Evolutionary conservation across 2,113 vertebrate genomes (phyloP), one percentile per base, ranked within the genome.

Genomic region (Nymphicus hollandicus): DNA sequence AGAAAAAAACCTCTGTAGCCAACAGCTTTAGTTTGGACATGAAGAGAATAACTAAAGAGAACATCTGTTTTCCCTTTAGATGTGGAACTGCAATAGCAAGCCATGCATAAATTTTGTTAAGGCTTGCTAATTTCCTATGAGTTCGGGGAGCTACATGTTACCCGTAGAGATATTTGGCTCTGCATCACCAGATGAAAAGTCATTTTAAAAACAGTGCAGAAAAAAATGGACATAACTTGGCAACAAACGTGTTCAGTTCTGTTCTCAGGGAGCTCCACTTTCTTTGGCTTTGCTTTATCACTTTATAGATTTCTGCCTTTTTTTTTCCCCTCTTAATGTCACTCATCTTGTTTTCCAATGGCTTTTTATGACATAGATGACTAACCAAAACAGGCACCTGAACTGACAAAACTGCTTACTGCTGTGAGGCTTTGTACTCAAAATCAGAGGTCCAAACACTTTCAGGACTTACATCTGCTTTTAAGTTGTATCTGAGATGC

Each of bases 1-100:
- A 83, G 53, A 81, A 64, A 65, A 68, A 60, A n/a, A n/a, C 22
- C 56, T n/a, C 90, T 91, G 92, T 91, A 95, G 94, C 81, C 79
- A 92, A 82, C 79, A 95, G 91, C 69, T 89, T 93, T 94, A 33
- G n/a, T 70, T 79, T 11, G 55, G 87, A 97, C 88, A 93, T 53
- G 92, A 90, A 87, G 93, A 92, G 79, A 93, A 95, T 96, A 93
- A 93, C 95, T 96, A 82, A 96, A 96, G 72, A 71, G 86, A 97
- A 96, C 95, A 96, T 97, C 96, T 97, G 97, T 96, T 97, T 96
- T 96, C 95, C 94, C 95, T 91, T 95, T 86, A 95, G 92, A 94
- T 94, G 82, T 81, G 81, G 61, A 93, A 68, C 83, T 88, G 88
- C 93, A 92, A 66, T 20, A 92, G 81, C 80, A 92, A 96, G 56